Percentiles rank a stretch among this genome's conserved stretches.
Conservation (phyloP, 2,888 invertebrate genomes). For the Epirrhoe tristata region DNA sequence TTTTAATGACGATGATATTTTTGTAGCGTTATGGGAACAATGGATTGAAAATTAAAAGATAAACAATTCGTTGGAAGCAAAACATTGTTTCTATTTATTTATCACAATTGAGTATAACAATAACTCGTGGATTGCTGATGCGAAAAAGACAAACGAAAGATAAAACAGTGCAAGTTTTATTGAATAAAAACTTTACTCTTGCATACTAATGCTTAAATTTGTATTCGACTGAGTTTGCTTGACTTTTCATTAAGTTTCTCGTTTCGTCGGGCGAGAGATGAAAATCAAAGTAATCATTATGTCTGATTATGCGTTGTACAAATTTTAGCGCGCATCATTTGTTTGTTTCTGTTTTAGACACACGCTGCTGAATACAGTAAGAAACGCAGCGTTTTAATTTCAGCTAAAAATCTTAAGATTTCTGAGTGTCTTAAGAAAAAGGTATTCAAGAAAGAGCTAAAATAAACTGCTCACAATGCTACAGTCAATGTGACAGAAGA, state of each 20-base stretch:
- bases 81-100: slow-evolving; percentile 50
- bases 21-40: slow-evolving; percentile 22
- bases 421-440: slow-evolving; percentile 57
- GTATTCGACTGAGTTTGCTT: slow-evolving; percentile 82
- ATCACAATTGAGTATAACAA: slow-evolving; percentile 60
- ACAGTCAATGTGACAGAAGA: slow-evolving; percentile 74
- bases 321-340: slow-evolving; percentile 48
- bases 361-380: slow-evolving; percentile 6
- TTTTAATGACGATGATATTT: slow-evolving; percentile 26
- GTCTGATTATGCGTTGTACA: slow-evolving; percentile 72
- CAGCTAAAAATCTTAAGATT: slow-evolving; percentile 47
- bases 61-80: slow-evolving; percentile 49
- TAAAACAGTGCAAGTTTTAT: slow-evolving; percentile 81
- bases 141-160: slow-evolving; percentile 75
- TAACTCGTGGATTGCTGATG: slow-evolving; percentile 70
- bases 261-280: slow-evolving; percentile 73
- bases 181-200: slow-evolving; percentile 83
- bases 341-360: slow-evolving; percentile 41
- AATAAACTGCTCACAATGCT: slow-evolving; percentile 76
- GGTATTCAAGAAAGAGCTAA: slow-evolving; percentile 67
- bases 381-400: slow-evolving; percentile 35
- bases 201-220: slow-evolving; percentile 83
- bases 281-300: slow-evolving; percentile 82
- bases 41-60: slow-evolving; percentile 51
- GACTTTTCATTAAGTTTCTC: slow-evolving; percentile 82